A percentile compares a stretch with the other conserved stretches of the same genome.
Conservation (phyloP, 1,140 invertebrate genomes). For the Ptiloglossa arizonensis region DNA sequence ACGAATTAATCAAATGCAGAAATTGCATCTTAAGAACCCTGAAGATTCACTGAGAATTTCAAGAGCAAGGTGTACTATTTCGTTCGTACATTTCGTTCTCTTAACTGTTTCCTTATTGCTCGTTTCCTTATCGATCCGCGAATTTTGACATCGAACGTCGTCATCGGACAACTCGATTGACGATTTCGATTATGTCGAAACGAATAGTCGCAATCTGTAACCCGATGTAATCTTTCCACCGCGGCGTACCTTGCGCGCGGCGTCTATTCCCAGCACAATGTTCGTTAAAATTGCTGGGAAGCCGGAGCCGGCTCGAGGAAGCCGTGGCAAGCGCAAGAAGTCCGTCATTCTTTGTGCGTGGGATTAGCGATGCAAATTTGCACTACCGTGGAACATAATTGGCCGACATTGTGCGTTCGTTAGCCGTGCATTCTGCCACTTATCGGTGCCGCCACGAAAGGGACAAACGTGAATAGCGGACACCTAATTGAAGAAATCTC, state of each 20-base stretch:
- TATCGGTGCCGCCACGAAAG: constrained; percentile 42
- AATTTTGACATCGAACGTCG: too few relatives aligned
- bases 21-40: too few relatives aligned
- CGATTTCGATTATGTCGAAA: neutral
- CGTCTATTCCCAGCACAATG: constrained; percentile 36
- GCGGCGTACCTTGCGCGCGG: constrained; percentile 3
- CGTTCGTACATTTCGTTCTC: too few relatives aligned
- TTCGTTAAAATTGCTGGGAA: constrained; percentile 51
- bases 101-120: too few relatives aligned
- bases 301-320: constrained; percentile 28
- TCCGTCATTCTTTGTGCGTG: constrained; percentile 58
- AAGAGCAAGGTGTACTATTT: too few relatives aligned
- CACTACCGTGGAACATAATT: constrained; percentile 67
- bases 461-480: constrained; percentile 40
- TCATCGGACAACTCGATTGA: neutral
- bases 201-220: neutral
- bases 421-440: constrained; percentile 65
- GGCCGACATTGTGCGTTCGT: constrained; percentile 72
- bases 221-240: neutral
- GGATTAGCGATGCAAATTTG: constrained; percentile 71
- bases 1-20: too few relatives aligned
- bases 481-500: constrained; percentile 37
- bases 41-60: too few relatives aligned
- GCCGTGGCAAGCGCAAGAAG: constrained; percentile 50
- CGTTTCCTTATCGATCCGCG: too few relatives aligned